These are phyloP conservation scores for Enhydra lutris DNA, from an alignment of 2,113 vertebrate genomes.

Conservation along the genomic window DNA sequence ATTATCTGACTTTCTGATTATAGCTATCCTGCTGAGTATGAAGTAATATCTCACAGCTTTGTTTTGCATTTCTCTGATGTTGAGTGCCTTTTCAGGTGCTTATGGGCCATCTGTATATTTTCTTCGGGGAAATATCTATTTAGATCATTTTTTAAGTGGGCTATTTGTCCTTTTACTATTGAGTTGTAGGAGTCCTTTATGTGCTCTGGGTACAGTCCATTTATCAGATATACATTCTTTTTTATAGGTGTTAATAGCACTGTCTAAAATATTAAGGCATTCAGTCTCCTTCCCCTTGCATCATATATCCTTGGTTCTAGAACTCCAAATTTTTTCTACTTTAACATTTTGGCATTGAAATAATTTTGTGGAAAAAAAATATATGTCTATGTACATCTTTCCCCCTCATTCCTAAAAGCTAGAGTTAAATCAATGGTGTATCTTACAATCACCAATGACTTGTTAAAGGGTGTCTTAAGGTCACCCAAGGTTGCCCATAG, in stretches of 20 bases:
- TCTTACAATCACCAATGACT: not conserved
- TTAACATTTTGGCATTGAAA: slow-evolving; percentile 15
- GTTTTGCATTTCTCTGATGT: not conserved
- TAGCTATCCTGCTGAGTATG: not conserved
- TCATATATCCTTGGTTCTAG: not conserved
- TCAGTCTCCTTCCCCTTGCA: not conserved
- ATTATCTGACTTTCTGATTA: not conserved
- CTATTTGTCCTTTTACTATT: not conserved
- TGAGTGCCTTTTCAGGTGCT: not conserved
- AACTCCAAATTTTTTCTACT: not conserved
- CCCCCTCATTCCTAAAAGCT: not conserved
- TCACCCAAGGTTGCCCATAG: not conserved
- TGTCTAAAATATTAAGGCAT: slow-evolving; percentile 10
- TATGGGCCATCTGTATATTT: not conserved
- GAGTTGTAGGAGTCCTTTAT: not conserved
- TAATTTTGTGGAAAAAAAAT: not conserved
- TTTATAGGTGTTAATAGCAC: not conserved
- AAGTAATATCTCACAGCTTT: not conserved
- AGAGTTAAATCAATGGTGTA: not conserved
- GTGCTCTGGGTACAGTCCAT: not conserved
- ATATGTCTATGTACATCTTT: not conserved
- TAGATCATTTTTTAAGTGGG: not conserved
- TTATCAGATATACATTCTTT: not conserved
- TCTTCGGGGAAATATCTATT: not conserved
- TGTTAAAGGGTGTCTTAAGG: not conserved